Conservation (phyloP, 2,797 vertebrate species). For the Vultur gryphus region DNA sequence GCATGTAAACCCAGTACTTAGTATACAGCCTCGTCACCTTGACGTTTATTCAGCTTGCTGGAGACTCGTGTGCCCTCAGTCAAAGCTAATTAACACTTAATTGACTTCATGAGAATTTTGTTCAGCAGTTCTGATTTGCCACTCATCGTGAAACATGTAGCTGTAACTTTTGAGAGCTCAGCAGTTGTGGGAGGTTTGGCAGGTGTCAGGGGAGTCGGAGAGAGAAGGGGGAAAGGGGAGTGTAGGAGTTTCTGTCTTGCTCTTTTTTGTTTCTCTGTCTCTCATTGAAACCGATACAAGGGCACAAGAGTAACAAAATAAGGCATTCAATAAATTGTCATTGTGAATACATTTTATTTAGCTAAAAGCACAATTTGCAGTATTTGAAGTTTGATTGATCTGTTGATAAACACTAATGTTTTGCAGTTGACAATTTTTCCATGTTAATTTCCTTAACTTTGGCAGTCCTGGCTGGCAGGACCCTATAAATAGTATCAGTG, state of each 20-base stretch:
- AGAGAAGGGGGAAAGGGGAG: background rate
- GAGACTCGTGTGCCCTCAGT: conserved; percentile 52
- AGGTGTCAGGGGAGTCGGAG: conserved; percentile 41
- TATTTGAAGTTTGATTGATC: conserved; percentile 80
- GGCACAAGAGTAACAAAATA: conserved; percentile 14
- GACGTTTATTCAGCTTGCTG: conserved; percentile 64
- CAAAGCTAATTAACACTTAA: conserved; percentile 70
- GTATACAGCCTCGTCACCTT: conserved; percentile 47
- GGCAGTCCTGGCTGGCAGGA: conserved; percentile 74
- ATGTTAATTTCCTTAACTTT: conserved; percentile 80
- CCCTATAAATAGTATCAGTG: conserved; percentile 79
- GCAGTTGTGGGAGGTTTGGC: conserved; percentile 43
- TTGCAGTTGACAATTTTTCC: conserved; percentile 80
- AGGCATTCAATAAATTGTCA: conserved; percentile 68
- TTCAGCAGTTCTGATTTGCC: conserved; percentile 47
- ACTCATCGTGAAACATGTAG: conserved; percentile 26
- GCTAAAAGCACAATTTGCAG: conserved; percentile 78
- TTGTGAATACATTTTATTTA: conserved; percentile 72
- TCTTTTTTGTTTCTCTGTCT: background rate
- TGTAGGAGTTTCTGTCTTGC: background rate
- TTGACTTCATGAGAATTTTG: conserved; percentile 53
- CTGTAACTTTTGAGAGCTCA: conserved; percentile 27
- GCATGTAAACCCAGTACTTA: conserved; percentile 40
- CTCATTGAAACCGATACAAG: conserved; percentile 2
- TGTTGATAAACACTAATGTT: conserved; percentile 84